Evolutionary conservation across 2,888 invertebrate genomes (phyloP), one percentile per base, ranked within the genome.

Genomic region (Apotomis capreana): DNA sequence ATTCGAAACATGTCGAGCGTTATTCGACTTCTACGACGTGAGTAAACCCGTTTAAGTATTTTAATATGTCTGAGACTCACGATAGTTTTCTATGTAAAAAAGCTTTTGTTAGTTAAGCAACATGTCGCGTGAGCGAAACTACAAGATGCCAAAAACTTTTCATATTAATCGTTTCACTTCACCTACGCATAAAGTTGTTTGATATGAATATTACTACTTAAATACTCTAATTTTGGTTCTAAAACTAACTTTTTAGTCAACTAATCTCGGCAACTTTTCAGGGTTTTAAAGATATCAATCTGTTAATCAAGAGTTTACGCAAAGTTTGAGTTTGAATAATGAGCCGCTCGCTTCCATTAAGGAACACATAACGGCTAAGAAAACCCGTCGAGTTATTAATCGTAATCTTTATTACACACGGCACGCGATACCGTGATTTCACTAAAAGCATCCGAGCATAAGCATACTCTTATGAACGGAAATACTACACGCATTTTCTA

Each of bases 401-500:
- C 72, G 78, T 82, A 85, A 83, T 85, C 83, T 83, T 87, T 87
- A 89, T 87, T 83, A 83, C 81, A 76, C 75, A 69, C 74, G 74
- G 79, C 91, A 91, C 89, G 89, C 91, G 81, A 91, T 88, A 84
- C 83, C 84, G 89, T 87, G 89, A 90, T 91, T 90, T 83, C 76
- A 83, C 88, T 89, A 89, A 90, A 90, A 91, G 89, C 89, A 86
- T 89, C 87, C 81, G 78, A 68, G 76, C 76, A 80, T 79, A 80
- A 78, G 80, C 80, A 80, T 77, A 80, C 79, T 83, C 83, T 82
- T 81, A 82, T 77, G 78, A 78, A 80, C 74, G 73, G 69, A 73
- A 74, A 76, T 77, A 74, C 79, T 79, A 80, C 82, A 84, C 83
- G 81, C 83, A 78, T 83, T 84, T 84, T 84, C 82, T 81, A 83